These are phyloP conservation scores for Macrosoma leucophasiata DNA, from an alignment of 2,888 invertebrate species.

Conservation along the genomic window DNA sequence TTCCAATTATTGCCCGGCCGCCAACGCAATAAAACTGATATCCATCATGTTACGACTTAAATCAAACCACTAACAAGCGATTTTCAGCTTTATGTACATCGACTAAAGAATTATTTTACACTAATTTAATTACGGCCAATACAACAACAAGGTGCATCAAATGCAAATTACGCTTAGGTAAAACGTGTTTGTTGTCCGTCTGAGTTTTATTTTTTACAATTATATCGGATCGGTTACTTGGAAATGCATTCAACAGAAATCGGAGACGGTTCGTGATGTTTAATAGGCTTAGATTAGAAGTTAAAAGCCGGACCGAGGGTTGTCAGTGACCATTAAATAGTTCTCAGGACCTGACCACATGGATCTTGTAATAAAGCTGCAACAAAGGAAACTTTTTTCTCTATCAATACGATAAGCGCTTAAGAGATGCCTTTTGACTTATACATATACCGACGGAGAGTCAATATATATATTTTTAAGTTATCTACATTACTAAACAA, in stretches of 20 bases:
- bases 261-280: slow-evolving; percentile 64
- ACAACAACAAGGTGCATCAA: slow-evolving; percentile 25
- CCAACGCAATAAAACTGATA: slow-evolving; percentile 61
- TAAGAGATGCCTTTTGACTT: too few species aligned
- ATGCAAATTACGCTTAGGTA: slow-evolving; percentile 74
- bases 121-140: slow-evolving; percentile 12
- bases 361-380: too few species aligned
- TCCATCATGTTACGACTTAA: slow-evolving; percentile 32
- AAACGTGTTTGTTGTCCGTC: slow-evolving; percentile 70
- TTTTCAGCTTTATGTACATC: slow-evolving; percentile 21
- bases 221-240: slow-evolving; percentile 71
- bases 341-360: slow-evolving; percentile 56
- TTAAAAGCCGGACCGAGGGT: slow-evolving; percentile 62
- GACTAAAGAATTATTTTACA: slow-evolving; percentile 17
- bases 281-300: slow-evolving; percentile 74
- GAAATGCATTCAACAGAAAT: slow-evolving; percentile 72
- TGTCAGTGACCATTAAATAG: slow-evolving; percentile 48
- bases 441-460: too few species aligned
- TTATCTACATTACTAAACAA: too few species aligned
- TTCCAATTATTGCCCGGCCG: slow-evolving; percentile 73
- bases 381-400: too few species aligned
- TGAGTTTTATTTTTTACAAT: slow-evolving; percentile 72
- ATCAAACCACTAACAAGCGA: slow-evolving; percentile 20
- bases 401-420: too few species aligned
- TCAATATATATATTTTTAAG: too few species aligned